phyloP scores from a whole-genome alignment of 2,797 vertebrate species.

The Mormyrus proboscirostris region DNA sequence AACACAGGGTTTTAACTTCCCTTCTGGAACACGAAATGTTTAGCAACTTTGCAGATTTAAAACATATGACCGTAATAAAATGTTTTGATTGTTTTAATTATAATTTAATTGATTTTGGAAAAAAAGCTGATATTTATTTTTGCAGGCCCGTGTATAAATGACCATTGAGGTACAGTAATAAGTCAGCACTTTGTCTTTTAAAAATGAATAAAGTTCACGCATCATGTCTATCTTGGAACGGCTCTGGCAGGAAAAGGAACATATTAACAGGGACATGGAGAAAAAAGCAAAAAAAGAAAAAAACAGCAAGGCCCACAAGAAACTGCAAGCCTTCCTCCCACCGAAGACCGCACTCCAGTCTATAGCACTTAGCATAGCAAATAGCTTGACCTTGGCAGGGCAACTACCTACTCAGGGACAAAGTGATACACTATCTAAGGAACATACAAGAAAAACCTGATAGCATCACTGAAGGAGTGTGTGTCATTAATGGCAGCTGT shows the following conservation, averaged over 20 bases:
- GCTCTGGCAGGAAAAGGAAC: not conserved
- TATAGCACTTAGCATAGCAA: not conserved
- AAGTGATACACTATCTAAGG: not conserved
- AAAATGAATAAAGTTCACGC: not conserved
- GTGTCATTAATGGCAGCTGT: not conserved
- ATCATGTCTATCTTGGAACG: not conserved
- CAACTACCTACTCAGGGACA: slow-evolving; percentile 3
- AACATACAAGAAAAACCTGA: not conserved
- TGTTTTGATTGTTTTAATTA: not conserved
- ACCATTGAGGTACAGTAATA: not conserved
- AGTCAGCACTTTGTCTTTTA: not conserved
- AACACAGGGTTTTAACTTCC: not conserved
- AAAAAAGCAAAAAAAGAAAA: not conserved
- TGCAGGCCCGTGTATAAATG: not conserved
- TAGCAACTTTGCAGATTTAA: not conserved
- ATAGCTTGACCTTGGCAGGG: not conserved
- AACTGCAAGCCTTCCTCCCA: not conserved
- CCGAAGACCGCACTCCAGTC: not conserved
- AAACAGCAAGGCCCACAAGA: not conserved
- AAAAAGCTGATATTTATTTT: not conserved
- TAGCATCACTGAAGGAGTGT: not conserved
- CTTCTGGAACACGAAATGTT: not conserved
- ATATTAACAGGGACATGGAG: not conserved
- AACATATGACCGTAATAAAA: not conserved
- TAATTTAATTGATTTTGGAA: not conserved